phyloP scores from a whole-genome alignment of 2,888 invertebrate species.

The Lampropteryx suffumata region DNA sequence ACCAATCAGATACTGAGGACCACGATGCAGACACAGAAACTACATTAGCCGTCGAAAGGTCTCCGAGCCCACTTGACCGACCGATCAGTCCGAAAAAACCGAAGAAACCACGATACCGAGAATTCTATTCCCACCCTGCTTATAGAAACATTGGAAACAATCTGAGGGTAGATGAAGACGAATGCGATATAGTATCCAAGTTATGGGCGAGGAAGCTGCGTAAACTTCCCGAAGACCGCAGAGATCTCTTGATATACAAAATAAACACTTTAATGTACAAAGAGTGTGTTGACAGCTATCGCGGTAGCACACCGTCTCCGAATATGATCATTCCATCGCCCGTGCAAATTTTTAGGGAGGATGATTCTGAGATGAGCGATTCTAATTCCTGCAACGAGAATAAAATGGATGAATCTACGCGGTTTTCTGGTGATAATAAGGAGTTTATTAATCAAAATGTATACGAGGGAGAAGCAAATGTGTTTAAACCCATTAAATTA shows the following conservation, averaged over 20 bases:
- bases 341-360: constrained; percentile 3
- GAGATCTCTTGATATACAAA: constrained; percentile 12
- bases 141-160: too few species aligned
- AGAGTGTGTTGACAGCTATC: not conserved
- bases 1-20: not conserved
- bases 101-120: too few species aligned
- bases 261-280: constrained; percentile 15
- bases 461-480: not conserved
- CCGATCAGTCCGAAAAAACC: too few species aligned
- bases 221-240: constrained; percentile 9
- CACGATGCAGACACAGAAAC: not conserved
- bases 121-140: too few species aligned
- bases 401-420: not conserved
- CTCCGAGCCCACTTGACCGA: not conserved
- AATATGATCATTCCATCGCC: not conserved
- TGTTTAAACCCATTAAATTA: not conserved
- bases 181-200: constrained; percentile 6
- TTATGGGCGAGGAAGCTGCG: constrained; percentile 15
- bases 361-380: not conserved
- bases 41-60: not conserved
- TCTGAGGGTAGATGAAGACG: not conserved
- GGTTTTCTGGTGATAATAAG: not conserved
- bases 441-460: not conserved
- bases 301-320: not conserved
- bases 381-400: not conserved